Base-by-base conservation (phyloP, 1,140 invertebrate genomes). In the Coptotermes formosanus region DNA sequence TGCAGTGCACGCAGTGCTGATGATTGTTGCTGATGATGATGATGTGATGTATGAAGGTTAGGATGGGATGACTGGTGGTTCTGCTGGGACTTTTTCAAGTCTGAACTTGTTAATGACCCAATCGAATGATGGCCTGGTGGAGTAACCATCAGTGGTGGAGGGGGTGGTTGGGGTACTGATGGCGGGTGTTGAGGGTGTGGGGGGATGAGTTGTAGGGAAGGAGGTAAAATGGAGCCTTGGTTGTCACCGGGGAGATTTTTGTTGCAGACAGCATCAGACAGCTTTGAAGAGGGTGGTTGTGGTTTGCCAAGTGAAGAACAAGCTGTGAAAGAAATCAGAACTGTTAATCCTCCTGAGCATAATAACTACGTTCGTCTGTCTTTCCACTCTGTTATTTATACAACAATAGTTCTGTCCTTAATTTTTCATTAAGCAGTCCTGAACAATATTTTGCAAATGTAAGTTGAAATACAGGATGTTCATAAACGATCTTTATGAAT, bases 281-380 rank as follows among this genome's bases (percentile, higher is more conserved):
- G 94, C 89, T 96, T 96, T 48, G 93, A 93, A 86, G 95, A 95
- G 59, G 95, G 95, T 85, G 95, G 93, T 94, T 96, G 95, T 21
- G 95, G 95, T 89, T 95, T 94, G 88, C 91, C 94, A 9, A 94
- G 94, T 23, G 94, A 94, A 87, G 94, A 93, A 90, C 95, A 95
- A 87, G 94, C 94, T 95, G 91, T 55, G 92, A 91, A 88, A 85
- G 87, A 86, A 84, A 87, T 88, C 87, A 85, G 86, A 3, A 81
- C 83, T 52, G 16, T 44, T 86, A 44, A 11, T 82, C 52, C 52
- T 19, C 19, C 52, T 19, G 4, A 19, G 14, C 2, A 19, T 16
- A 55, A 55, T 55, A 55, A 55, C 19, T 21, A 55, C 52, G 12
- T 0, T 2, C 21, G 16, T 55, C 45, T 48, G 7, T 16, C 45